These are phyloP conservation scores for Cricetomys ansorgei DNA, from an alignment of 2,113 vertebrate species.

Conservation along the genomic window DNA sequence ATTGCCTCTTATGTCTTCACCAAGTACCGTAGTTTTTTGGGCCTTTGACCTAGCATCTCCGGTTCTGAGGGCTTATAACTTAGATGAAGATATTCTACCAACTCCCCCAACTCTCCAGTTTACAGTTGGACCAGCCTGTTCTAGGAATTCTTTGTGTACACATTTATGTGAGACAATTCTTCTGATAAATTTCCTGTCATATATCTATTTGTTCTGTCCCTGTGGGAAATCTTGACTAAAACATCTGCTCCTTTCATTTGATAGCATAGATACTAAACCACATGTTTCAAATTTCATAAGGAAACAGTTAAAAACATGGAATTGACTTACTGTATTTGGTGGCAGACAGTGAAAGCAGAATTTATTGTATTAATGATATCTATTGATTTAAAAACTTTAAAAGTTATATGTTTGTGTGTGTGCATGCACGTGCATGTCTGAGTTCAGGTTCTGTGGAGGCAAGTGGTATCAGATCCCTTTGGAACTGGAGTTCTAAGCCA, in stretches of 20 bases:
- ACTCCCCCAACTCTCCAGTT: neutral
- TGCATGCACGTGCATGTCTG: neutral
- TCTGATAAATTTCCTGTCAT: rapidly evolving
- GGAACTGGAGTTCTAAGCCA: neutral
- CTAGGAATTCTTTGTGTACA: neutral
- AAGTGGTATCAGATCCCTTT: neutral
- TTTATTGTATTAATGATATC: constrained; percentile 18
- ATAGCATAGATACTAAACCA: neutral
- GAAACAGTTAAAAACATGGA: neutral
- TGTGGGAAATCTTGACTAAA: neutral
- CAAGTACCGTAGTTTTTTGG: neutral
- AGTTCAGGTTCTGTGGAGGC: neutral
- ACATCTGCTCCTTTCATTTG: neutral
- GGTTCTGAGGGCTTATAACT: neutral
- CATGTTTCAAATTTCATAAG: neutral
- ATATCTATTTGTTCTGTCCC: neutral
- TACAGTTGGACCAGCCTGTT: neutral
- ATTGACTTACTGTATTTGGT: neutral
- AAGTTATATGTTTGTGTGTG: neutral
- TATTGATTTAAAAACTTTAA: neutral
- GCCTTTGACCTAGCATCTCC: neutral
- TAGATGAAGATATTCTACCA: too few relatives aligned
- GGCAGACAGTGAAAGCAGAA: neutral
- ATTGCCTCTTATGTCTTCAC: neutral
- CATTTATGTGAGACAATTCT: neutral